phyloP scores from a whole-genome alignment of 2,888 invertebrate genomes.

The Apotomis turbidana region DNA sequence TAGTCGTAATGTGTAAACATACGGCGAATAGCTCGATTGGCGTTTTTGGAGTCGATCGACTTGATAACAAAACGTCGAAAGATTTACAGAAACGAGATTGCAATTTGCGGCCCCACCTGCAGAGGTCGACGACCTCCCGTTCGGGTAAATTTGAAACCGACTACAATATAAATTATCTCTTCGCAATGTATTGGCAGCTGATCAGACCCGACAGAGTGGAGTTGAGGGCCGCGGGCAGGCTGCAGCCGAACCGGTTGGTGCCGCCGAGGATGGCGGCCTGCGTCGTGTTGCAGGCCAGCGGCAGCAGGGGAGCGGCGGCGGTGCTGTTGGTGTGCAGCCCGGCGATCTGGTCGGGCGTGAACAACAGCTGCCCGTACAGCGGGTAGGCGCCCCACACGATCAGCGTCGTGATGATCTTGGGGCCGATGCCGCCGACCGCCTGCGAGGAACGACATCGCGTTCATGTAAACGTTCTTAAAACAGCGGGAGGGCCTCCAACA shows the following conservation, averaged over 20 bases:
- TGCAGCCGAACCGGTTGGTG: constrained; percentile 56
- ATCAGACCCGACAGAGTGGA: constrained; percentile 23
- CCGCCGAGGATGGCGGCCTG: constrained; percentile 45
- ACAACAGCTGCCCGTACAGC: constrained; percentile 89
- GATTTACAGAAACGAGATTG: too few species aligned
- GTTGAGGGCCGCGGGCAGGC: constrained; percentile 45
- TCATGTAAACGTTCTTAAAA: too few species aligned
- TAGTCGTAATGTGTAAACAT: too few species aligned
- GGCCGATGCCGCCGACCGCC: constrained; percentile 90
- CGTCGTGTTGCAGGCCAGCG: constrained; percentile 53
- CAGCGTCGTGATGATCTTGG: constrained; percentile 89
- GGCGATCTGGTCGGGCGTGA: constrained; percentile 56
- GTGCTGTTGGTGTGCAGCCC: constrained; percentile 35
- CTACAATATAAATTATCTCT: constrained; percentile 21
- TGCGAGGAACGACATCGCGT: constrained; percentile 51
- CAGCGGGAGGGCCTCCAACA: too few species aligned
- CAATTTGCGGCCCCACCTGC: too few species aligned
- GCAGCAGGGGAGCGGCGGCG: constrained; percentile 41
- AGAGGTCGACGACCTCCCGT: neutral
- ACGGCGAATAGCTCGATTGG: too few species aligned
- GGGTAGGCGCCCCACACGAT: constrained; percentile 89
- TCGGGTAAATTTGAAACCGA: neutral
- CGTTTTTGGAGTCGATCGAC: too few species aligned
- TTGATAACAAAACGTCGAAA: too few species aligned
- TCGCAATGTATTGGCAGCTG: constrained; percentile 14